phyloP scores from a whole-genome alignment of 2,888 invertebrate species.

The Diabrotica balteata region DNA sequence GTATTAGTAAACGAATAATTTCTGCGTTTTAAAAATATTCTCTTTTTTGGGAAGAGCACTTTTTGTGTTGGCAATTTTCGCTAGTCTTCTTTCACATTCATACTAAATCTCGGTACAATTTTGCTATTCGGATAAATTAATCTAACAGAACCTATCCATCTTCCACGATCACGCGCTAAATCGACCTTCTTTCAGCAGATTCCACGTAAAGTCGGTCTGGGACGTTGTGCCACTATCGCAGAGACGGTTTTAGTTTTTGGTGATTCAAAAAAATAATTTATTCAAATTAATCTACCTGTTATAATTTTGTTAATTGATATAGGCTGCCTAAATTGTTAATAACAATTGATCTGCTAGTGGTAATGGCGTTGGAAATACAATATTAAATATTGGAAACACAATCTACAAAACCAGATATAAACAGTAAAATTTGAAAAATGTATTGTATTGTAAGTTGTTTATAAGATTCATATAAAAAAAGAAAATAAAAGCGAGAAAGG shows the following conservation, averaged over 20 bases:
- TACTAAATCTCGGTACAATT: conserved; percentile 9
- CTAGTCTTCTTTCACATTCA: conserved; percentile 9
- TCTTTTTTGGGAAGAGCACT: background rate
- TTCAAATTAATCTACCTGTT: no score
- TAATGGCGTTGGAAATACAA: no score
- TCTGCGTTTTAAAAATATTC: background rate
- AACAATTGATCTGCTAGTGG: no score
- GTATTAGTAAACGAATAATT: background rate
- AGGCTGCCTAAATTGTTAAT: no score
- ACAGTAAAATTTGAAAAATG: no score
- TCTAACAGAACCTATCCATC: conserved; percentile 21
- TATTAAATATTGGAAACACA: no score
- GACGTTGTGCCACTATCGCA: background rate
- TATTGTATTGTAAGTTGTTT: no score
- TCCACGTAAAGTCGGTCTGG: conserved; percentile 11
- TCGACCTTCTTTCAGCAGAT: conserved; percentile 26
- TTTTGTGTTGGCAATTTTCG: conserved; percentile 4
- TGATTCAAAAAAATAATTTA: no score
- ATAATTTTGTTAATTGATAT: no score
- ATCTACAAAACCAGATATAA: no score
- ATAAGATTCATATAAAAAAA: no score
- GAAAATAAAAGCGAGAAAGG: no score
- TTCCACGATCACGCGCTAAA: conserved; percentile 23
- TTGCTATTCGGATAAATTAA: conserved; percentile 22
- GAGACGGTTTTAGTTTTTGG: background rate